These are phyloP conservation scores for Alfaro cultratus DNA, from an alignment of 2,797 vertebrate species.

Conservation along the genomic window DNA sequence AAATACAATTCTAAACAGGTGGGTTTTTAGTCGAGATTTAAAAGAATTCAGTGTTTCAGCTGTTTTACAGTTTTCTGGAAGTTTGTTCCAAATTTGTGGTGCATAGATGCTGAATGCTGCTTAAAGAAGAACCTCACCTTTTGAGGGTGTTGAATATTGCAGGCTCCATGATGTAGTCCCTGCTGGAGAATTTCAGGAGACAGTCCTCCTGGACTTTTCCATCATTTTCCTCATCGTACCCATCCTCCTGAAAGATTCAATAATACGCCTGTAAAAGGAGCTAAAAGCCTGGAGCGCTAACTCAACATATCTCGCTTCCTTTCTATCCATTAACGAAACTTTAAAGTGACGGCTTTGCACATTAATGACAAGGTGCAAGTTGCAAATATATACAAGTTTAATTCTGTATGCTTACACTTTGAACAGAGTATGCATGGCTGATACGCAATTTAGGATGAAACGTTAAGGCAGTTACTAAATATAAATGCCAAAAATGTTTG, in stretches of 20 bases:
- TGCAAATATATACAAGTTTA: background rate
- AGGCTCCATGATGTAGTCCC: constrained; percentile 99
- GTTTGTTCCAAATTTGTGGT: too few relatives aligned
- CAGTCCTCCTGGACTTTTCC: constrained; percentile 94
- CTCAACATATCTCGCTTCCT: background rate
- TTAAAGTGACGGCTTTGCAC: background rate
- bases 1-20: too few relatives aligned
- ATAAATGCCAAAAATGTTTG: background rate
- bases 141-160: constrained; percentile 97
- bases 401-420: background rate
- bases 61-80: too few relatives aligned
- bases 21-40: too few relatives aligned
- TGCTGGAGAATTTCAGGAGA: constrained; percentile 92
- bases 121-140: constrained; percentile 73
- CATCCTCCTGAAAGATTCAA: constrained; percentile 82
- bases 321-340: background rate
- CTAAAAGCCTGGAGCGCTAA: background rate
- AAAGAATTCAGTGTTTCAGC: too few relatives aligned
- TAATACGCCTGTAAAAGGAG: background rate
- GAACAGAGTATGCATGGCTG: background rate
- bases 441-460: background rate
- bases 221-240: constrained; percentile 90
- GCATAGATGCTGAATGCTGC: too few relatives aligned
- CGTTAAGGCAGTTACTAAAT: background rate
- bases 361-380: background rate